Conservation (phyloP, 2,113 vertebrate genomes). For the Oncorhynchus tshawytscha region DNA sequence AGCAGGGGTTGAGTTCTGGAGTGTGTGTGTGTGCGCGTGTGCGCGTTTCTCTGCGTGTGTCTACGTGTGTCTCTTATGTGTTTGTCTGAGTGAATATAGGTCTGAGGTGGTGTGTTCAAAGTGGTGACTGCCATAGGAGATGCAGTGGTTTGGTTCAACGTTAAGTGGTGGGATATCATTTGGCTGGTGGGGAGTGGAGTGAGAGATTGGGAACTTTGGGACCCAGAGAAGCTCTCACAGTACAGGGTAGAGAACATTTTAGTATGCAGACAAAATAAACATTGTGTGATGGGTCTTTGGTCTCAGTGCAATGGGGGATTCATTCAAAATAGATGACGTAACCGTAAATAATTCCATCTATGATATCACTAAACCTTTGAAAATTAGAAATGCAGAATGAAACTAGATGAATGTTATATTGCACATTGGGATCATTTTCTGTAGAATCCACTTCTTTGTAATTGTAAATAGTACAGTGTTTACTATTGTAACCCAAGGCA, state of each 20-base stretch:
- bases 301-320: conserved; percentile 48
- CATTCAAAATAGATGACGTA: not conserved
- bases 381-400: conserved; percentile 13
- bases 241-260: not conserved
- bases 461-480: not conserved
- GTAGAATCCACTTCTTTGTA: conserved; percentile 28
- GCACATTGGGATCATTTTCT: conserved; percentile 49
- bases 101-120: conserved; percentile 2
- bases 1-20: not conserved
- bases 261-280: conserved; percentile 1
- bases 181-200: conserved; percentile 22
- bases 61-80: not conserved
- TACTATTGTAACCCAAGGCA: conserved; percentile 3
- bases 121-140: not conserved
- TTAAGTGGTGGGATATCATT: not conserved
- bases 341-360: not conserved
- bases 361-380: not conserved
- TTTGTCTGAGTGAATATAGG: not conserved
- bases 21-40: too few relatives aligned
- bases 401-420: conserved; percentile 45
- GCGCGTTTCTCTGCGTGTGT: not conserved
- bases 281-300: conserved; percentile 58
- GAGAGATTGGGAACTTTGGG: conserved; percentile 14
- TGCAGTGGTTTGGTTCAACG: not conserved
- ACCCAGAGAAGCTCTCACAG: not conserved